Evolutionary conservation across 2,113 vertebrate species (phyloP).

Genomic region (Leucosticte australis): DNA sequence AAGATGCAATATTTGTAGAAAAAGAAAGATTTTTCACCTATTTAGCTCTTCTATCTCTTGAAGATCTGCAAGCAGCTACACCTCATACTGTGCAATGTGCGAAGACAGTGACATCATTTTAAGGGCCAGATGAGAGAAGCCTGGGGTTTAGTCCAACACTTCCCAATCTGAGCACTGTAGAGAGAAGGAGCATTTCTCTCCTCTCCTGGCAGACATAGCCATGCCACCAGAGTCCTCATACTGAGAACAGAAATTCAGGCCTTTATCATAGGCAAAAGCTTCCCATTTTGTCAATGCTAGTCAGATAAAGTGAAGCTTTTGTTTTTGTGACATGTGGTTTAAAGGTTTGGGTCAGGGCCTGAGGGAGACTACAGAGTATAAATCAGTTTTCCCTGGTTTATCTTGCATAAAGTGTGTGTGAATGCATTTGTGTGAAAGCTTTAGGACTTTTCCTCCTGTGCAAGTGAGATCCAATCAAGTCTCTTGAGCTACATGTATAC

Average conservation of each 20-base stretch:
- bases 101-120: neutral
- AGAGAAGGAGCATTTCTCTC: neutral
- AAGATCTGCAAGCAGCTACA: neutral
- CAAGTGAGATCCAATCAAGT: neutral
- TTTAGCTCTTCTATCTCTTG: neutral
- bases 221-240: neutral
- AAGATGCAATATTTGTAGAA: neutral
- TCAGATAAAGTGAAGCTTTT: neutral
- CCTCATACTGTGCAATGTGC: neutral
- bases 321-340: neutral
- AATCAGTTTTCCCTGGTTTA: neutral
- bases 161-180: accelerated
- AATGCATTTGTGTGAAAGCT: neutral
- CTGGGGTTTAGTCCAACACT: neutral
- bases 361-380: neutral
- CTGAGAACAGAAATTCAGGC: neutral
- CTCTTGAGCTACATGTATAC: neutral
- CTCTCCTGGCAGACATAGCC: accelerated
- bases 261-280: neutral
- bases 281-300: neutral
- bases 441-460: neutral
- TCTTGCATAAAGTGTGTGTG: neutral
- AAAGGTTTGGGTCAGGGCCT: neutral
- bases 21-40: neutral
- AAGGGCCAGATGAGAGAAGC: neutral